Conservation (phyloP, 2,888 invertebrate species). For the Drosophila histrio region DNA sequence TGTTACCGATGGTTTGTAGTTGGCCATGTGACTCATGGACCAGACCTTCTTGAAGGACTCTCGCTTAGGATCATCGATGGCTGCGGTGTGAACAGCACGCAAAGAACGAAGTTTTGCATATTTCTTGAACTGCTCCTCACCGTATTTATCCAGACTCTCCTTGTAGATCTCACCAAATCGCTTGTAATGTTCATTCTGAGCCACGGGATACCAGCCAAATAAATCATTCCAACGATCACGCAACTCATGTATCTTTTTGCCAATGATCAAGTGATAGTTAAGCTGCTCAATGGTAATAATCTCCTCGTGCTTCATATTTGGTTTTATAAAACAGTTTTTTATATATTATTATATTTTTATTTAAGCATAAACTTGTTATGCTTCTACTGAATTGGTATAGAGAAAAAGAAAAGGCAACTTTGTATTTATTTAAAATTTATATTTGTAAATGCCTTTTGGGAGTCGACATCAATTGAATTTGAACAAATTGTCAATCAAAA, state of each 20-base stretch:
- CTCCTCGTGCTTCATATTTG: neutral
- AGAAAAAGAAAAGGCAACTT: neutral
- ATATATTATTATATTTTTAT: neutral
- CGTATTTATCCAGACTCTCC: conserved; percentile 39
- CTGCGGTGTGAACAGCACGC: neutral
- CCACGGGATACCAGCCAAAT: conserved; percentile 38
- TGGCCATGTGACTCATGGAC: conserved; percentile 29
- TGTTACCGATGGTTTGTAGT: conserved; percentile 24
- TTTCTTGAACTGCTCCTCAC: conserved; percentile 25
- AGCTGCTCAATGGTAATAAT: conserved; percentile 47
- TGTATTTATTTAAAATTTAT: neutral
- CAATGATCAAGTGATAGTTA: conserved; percentile 1
- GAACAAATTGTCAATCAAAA: neutral
- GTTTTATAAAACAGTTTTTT: neutral
- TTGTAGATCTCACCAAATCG: conserved; percentile 30
- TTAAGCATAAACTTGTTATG: neutral
- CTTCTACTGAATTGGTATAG: neutral
- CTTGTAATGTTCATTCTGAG: conserved; percentile 22
- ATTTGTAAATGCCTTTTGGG: neutral
- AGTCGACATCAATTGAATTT: conserved; percentile 12
- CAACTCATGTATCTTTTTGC: neutral
- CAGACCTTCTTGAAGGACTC: neutral
- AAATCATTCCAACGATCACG: conserved; percentile 22
- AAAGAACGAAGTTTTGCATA: conserved; percentile 31
- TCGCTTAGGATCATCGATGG: neutral